Percentiles rank a stretch among this genome's conserved stretches.
phyloP scores from a whole-genome alignment of 1,140 invertebrate species.

The Episyrphus balteatus region DNA sequence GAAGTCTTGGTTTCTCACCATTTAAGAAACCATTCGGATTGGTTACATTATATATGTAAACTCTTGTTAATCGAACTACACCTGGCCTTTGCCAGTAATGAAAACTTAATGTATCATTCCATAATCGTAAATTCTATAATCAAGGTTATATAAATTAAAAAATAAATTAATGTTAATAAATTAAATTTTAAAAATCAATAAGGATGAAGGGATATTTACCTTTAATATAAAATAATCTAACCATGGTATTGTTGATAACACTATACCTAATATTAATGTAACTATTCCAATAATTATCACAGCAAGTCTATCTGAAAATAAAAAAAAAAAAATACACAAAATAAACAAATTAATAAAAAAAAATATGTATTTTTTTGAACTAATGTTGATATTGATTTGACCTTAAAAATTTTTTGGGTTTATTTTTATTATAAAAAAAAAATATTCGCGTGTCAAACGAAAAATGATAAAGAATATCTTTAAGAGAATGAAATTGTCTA shows the following conservation, averaged over 20 bases:
- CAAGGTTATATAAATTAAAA: background rate
- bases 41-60: slow-evolving; percentile 81
- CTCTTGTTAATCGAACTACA: slow-evolving; percentile 77
- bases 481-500: too few species aligned
- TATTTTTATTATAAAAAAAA: too few species aligned
- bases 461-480: too few species aligned
- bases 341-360: too few species aligned
- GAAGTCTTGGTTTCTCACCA: slow-evolving; percentile 68
- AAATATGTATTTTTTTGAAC: too few species aligned
- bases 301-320: slow-evolving; percentile 61
- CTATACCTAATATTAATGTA: slow-evolving; percentile 64
- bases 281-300: slow-evolving; percentile 66
- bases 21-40: slow-evolving; percentile 71
- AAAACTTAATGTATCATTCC: slow-evolving; percentile 75
- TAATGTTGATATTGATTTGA: too few species aligned
- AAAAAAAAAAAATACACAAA: slow-evolving; percentile 13
- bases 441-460: too few species aligned
- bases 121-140: slow-evolving; percentile 64
- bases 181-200: too few species aligned
- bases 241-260: slow-evolving; percentile 73
- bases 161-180: background rate
- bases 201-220: slow-evolving; percentile 41
- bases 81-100: slow-evolving; percentile 88
- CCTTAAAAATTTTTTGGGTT: too few species aligned
- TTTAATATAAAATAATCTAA: slow-evolving; percentile 73